These are phyloP conservation scores for Pseudorhiza aurosa DNA, from an alignment of 30 jellyfish, hydroid and myxozoan genomes.

Conservation along the genomic window DNA sequence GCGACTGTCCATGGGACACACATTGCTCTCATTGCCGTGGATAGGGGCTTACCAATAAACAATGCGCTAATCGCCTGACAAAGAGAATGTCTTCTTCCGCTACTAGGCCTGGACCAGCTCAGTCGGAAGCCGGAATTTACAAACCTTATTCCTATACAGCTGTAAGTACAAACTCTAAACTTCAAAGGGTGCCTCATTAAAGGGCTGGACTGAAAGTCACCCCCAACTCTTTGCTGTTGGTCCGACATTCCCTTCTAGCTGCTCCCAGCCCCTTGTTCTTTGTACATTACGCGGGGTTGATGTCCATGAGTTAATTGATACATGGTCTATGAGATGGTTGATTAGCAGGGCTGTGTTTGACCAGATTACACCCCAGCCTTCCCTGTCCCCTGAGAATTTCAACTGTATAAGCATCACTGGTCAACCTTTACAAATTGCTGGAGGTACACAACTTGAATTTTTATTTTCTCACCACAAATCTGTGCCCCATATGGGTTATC, in stretches of 20 bases:
- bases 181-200: slow-evolving; percentile 52
- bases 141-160: no score
- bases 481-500: not conserved
- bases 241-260: no score
- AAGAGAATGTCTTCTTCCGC: no score
- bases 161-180: no score
- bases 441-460: not conserved
- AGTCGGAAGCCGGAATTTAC: no score
- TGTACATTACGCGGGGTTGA: slow-evolving; percentile 24
- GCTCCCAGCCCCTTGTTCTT: slow-evolving; percentile 33
- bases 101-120: no score
- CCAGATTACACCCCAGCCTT: no score
- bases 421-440: slow-evolving; percentile 13
- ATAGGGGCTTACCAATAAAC: slow-evolving; percentile 18
- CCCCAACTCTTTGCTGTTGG: slow-evolving; percentile 47
- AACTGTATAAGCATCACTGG: slow-evolving; percentile 37
- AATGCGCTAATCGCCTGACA: slow-evolving; percentile 29
- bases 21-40: slow-evolving; percentile 40
- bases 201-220: slow-evolving; percentile 64
- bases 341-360: not conserved
- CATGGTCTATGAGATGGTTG: slow-evolving; percentile 64
- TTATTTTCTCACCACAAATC: slow-evolving; percentile 13
- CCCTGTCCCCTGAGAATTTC: not conserved
- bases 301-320: slow-evolving; percentile 32
- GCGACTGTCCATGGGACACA: slow-evolving; percentile 10